Conservation (phyloP, 2,888 invertebrate species). For the Amphipoea lucens region DNA sequence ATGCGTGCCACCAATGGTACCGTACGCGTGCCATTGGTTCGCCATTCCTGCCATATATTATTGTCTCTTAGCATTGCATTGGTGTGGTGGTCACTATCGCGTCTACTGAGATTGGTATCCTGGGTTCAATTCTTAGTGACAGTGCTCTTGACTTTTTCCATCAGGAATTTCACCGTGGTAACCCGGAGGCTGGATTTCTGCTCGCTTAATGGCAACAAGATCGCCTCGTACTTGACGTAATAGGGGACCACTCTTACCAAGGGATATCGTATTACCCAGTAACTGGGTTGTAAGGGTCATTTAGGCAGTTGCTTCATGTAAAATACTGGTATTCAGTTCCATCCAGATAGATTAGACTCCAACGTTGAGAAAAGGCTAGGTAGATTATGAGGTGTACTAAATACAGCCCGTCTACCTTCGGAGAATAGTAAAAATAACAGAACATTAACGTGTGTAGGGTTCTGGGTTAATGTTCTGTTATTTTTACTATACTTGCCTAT, state of each 20-base stretch:
- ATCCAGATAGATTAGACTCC: not conserved
- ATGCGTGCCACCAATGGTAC: no score
- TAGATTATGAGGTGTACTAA: not conserved
- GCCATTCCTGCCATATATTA: not conserved
- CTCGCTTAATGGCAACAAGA: not conserved
- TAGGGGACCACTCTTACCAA: not conserved
- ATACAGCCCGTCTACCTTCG: no score
- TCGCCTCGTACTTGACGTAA: not conserved
- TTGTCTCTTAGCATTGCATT: not conserved
- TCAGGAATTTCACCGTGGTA: no score
- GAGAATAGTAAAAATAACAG: no score
- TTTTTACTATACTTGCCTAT: conserved; percentile 32
- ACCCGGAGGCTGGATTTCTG: not conserved
- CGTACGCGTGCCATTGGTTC: no score
- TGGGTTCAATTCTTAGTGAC: not conserved
- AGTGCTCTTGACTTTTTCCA: not conserved
- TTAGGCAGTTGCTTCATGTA: not conserved
- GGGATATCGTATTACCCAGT: not conserved
- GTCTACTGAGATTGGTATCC: not conserved
- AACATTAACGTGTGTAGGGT: no score
- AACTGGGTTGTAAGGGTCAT: not conserved
- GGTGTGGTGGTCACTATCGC: not conserved
- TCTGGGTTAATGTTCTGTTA: not conserved
- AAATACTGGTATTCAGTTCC: not conserved
- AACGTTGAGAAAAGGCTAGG: not conserved